Conservation (phyloP, 1,140 invertebrate species). For the Zaprionus camerounensis region DNA sequence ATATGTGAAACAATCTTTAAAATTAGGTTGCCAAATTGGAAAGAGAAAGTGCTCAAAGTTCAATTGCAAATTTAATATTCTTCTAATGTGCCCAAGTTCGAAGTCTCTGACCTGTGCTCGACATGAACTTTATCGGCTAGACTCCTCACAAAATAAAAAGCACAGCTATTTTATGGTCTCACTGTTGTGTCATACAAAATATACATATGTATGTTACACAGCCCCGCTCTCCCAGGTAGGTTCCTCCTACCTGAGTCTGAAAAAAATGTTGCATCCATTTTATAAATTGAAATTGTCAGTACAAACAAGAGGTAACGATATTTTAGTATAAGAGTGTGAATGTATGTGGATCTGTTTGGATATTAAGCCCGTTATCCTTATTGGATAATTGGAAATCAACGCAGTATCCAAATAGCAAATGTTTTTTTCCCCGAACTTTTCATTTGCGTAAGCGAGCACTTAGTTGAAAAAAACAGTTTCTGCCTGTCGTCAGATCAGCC, state of each 20-base stretch:
- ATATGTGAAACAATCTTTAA: not conserved
- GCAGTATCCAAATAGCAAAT: not conserved
- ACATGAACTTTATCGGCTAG: not conserved
- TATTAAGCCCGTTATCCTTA: not conserved
- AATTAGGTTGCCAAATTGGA: not conserved
- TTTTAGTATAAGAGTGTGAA: not conserved
- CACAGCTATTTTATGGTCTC: too few relatives aligned
- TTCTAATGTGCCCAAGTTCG: not conserved
- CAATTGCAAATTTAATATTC: not conserved
- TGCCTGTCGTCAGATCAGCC: not conserved
- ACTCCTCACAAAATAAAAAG: not conserved
- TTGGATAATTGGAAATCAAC: not conserved
- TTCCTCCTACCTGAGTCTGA: too few relatives aligned
- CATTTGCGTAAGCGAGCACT: not conserved
- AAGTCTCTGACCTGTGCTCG: not conserved
- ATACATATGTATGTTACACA: too few relatives aligned
- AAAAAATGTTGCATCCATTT: not conserved
- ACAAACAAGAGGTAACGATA: not conserved
- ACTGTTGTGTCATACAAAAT: too few relatives aligned
- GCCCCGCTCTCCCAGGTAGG: too few relatives aligned
- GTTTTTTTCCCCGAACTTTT: not conserved
- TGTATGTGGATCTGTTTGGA: not conserved
- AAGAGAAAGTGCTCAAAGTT: not conserved
- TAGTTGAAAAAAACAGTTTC: not conserved
- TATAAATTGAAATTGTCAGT: slow-evolving; percentile 1